Evolutionary conservation across 2,797 vertebrate genomes (phyloP), one percentile per base, ranked within the genome.

Genomic region (Acanthiza pusilla): DNA sequence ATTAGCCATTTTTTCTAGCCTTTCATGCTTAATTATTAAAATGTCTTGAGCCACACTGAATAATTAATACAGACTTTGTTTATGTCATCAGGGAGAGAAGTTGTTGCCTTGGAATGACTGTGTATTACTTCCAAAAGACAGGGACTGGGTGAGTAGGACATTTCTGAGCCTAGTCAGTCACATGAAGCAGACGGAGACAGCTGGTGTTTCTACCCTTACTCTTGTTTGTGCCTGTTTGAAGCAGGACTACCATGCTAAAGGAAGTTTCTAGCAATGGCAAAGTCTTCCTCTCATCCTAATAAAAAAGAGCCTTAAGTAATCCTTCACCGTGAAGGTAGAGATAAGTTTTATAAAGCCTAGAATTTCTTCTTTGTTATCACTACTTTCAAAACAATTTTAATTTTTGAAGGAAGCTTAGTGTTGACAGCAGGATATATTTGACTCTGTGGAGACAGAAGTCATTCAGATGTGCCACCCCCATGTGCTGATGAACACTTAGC

Each of bases 1-100:
- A 58, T 73, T 78, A 79, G 42, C 7, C 11, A 53, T 89, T 80
- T 85, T 92, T 36, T 0, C 71, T 70, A 73, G 42, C 29, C 16
- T 89, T 96, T 94, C 67, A 16, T 23, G 29, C 18, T 96, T 57
- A 86, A 92, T 84, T 92, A 94, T 94, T 91, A 85, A 96, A 91
- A 81, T 48, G n/a, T 48, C 53, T 83, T 78, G 55, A 85, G n/a
- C 58, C 6, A 7, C 62, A 70, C 30, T 94, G 30, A 91, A 93
- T 94, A 92, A 95, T 95, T 92, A 43, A 93, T 88, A 77, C 36
- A 60, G 57, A 29, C 54, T 75, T 89, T 63, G 50, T 75, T 93
- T 84, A 75, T 89, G 30, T 62, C 38, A 50, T 32, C 50, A 82
- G 27, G n/a, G 30, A 93, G 55, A 55, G 42, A 57, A 40, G 30